Percentiles rank a stretch among this genome's conserved stretches.
phyloP scores from a whole-genome alignment of 2,113 vertebrate species.

The Parus major region DNA sequence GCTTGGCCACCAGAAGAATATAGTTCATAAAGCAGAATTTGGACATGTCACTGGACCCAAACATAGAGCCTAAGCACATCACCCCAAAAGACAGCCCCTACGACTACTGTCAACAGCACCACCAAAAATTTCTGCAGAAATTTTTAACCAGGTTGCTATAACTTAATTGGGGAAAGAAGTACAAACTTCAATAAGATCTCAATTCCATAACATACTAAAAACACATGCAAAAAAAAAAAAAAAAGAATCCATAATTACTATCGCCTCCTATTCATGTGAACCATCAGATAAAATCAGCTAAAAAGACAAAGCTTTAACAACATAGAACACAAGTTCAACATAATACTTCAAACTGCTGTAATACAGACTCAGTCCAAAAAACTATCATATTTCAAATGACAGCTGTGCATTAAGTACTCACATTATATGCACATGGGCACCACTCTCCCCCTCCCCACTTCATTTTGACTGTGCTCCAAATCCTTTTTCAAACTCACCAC shows the following conservation, averaged over 20 bases:
- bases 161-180: neutral
- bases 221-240: neutral
- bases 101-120: neutral
- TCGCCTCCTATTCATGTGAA: neutral
- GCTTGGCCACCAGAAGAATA: neutral
- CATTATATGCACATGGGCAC: neutral
- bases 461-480: neutral
- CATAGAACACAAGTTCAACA: neutral
- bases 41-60: neutral
- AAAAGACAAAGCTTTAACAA: neutral
- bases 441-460: neutral
- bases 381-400: neutral
- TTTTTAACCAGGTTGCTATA: neutral
- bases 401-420: conserved; percentile 11
- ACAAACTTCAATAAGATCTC: neutral
- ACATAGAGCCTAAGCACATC: accelerated
- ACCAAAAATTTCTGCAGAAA: neutral
- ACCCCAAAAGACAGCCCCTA: neutral
- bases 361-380: neutral
- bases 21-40: neutral
- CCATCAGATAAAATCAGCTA: neutral
- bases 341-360: neutral
- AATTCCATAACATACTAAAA: neutral
- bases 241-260: neutral
- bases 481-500: neutral